These are phyloP conservation scores for Sebastes variabilis DNA, from an alignment of 2,797 vertebrate species.

Conservation along the genomic window DNA sequence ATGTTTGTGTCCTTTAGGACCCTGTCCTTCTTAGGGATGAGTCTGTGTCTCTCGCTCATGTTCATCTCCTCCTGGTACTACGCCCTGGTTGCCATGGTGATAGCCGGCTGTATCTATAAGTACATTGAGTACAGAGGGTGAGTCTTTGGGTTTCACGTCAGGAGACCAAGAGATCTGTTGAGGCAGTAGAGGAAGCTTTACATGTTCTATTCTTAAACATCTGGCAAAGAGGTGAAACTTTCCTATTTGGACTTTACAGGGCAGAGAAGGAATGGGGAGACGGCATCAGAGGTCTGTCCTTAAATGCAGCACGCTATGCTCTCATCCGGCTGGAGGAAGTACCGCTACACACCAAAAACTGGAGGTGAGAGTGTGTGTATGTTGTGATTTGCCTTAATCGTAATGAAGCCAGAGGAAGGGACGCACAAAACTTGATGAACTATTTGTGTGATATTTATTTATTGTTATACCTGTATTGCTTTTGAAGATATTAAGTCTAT, in stretches of 20 bases:
- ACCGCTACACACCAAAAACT: slow-evolving; percentile 94
- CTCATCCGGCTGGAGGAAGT: slow-evolving; percentile 91
- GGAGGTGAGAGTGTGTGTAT: slow-evolving; percentile 84
- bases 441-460: not conserved
- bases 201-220: not conserved
- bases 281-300: slow-evolving; percentile 91
- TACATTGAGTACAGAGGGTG: slow-evolving; percentile 98
- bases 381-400: not conserved
- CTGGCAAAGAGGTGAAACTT: not conserved
- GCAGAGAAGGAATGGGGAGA: slow-evolving; percentile 97
- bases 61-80: slow-evolving; percentile 98
- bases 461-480: not conserved
- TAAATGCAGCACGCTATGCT: slow-evolving; percentile 94
- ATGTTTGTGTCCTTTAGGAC: slow-evolving; percentile 79
- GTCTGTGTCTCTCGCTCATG: slow-evolving; percentile 95
- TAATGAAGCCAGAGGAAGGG: not conserved
- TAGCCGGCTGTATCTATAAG: slow-evolving; percentile 96
- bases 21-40: slow-evolving; percentile 96
- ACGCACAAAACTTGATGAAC: not conserved
- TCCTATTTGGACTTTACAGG: slow-evolving; percentile 65
- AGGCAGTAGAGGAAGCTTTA: no score
- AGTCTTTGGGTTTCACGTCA: slow-evolving; percentile 56
- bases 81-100: slow-evolving; percentile 90
- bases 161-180: not conserved
- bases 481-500: rapidly evolving